Evolutionary conservation across 2,113 vertebrate genomes (phyloP).

Genomic region (Propithecus coquereli): DNA sequence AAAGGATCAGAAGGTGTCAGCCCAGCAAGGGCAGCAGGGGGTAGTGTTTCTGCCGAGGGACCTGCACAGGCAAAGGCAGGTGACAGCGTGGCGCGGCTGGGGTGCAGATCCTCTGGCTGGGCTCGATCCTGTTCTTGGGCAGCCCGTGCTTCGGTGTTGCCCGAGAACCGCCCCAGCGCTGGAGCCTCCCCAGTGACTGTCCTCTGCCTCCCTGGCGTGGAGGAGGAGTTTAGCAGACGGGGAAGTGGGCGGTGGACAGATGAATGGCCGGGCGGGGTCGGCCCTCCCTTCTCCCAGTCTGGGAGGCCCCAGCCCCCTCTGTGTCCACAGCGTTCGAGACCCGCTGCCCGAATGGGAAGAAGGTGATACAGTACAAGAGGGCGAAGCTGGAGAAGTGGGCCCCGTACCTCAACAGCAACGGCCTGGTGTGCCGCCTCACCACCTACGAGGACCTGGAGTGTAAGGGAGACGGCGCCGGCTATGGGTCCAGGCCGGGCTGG

Average conservation of each 20-base stretch:
- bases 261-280: neutral
- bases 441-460: constrained; percentile 84
- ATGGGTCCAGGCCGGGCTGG: no score
- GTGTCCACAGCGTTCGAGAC: constrained; percentile 86
- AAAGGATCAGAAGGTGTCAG: neutral
- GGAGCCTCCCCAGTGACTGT: neutral
- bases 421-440: constrained; percentile 86
- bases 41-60: neutral
- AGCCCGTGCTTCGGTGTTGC: neutral
- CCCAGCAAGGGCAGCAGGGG: neutral
- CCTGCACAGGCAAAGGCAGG: neutral
- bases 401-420: constrained; percentile 79
- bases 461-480: constrained; percentile 76
- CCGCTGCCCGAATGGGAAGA: constrained; percentile 83
- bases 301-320: neutral
- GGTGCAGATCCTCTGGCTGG: no score
- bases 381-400: constrained; percentile 89
- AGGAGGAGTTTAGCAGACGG: neutral
- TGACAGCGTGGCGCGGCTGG: rapidly evolving
- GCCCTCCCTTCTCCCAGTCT: neutral
- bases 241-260: neutral
- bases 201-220: neutral
- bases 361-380: constrained; percentile 84
- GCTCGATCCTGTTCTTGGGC: neutral
- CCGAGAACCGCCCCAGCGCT: neutral